Base-by-base conservation (phyloP, 2,888 invertebrate species). In the Doris montereyensis region DNA sequence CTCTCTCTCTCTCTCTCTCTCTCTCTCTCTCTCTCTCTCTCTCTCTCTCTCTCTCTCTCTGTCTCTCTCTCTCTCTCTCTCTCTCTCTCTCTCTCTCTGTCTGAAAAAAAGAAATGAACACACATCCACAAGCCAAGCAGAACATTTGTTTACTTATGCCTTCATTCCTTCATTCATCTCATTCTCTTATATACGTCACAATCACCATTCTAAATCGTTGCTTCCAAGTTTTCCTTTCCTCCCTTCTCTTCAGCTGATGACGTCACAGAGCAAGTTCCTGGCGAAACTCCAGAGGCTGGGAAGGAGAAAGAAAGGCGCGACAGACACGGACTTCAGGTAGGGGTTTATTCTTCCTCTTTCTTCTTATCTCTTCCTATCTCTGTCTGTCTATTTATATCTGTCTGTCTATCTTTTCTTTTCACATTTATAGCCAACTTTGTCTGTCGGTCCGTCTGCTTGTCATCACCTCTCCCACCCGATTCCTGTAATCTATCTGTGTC, bases 371-470 rank as follows among this genome's bases (percentile, higher is more conserved):
- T 41, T 5, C 17, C 17, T 35, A 26, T 1, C 60, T 75, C 75
- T 70, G 5, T 70, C 70, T 32, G 10, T 70, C 32, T 70, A 5
- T 70, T 35, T 65, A 17, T 65, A 32, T 52, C 21, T 60, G 62
- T 75, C 75, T 62, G 30, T 58, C 75, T 62, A 60, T 30, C 30
- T 28, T 62, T 62, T 62, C 8, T 32, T 58, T 62, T 62, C 75
- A 8, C 62, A 4, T 62, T 62, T 62, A 26, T 26, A 24, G 52
- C n/a, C n/a, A n/a, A n/a, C n/a, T n/a, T n/a, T 73, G 52, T 57
- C 52, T 21, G 52, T 52, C 65, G 8, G 32, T 5, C 75, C 8
- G 34, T 17, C 13, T 32, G 4, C 28, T 8, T 28, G 8, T 13
- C 13, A 5, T 5, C 24, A 4, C 24, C 52, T 5, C 17, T 41